Evolutionary conservation across 2,113 vertebrate species (phyloP).

Genomic region (Paedocypris sp.): DNA sequence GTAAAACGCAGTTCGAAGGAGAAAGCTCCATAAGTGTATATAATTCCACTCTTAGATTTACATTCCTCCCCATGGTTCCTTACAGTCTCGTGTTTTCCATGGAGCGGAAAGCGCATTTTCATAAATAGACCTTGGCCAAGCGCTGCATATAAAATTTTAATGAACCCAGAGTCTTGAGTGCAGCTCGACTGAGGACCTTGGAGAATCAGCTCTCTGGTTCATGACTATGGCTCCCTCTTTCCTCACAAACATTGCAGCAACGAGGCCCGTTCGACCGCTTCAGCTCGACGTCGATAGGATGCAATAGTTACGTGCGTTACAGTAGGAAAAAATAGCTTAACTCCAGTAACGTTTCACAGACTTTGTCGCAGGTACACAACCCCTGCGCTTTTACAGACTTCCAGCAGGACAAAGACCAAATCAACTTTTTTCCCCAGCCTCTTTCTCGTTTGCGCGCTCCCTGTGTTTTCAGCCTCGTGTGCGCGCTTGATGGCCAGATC

Average conservation of each 20-base stretch:
- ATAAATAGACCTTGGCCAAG: slow-evolving; percentile 95
- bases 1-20: slow-evolving; percentile 4
- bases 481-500: slow-evolving; percentile 24
- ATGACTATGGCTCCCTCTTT: slow-evolving; percentile 62
- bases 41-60: slow-evolving; percentile 54
- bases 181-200: slow-evolving; percentile 72
- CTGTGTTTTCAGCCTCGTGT: not conserved
- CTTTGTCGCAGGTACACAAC: no score
- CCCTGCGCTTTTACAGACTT: not conserved
- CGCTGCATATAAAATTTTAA: slow-evolving; percentile 87
- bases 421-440: slow-evolving; percentile 2
- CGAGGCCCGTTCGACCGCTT: slow-evolving; percentile 7
- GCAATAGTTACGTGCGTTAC: not conserved
- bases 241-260: slow-evolving; percentile 33
- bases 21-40: slow-evolving; percentile 22
- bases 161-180: slow-evolving; percentile 87
- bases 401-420: not conserved
- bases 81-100: slow-evolving; percentile 64
- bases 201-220: slow-evolving; percentile 75
- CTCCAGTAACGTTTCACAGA: slow-evolving; percentile 4
- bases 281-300: not conserved
- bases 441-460: not conserved
- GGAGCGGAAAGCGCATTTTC: slow-evolving; percentile 86
- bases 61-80: slow-evolving; percentile 50
- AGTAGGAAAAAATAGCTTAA: not conserved